A percentile compares a stretch with the other conserved stretches of the same genome.
These are phyloP conservation scores for Manis pentadactyla DNA, from an alignment of 2,797 vertebrate genomes.

Conservation along the genomic window DNA sequence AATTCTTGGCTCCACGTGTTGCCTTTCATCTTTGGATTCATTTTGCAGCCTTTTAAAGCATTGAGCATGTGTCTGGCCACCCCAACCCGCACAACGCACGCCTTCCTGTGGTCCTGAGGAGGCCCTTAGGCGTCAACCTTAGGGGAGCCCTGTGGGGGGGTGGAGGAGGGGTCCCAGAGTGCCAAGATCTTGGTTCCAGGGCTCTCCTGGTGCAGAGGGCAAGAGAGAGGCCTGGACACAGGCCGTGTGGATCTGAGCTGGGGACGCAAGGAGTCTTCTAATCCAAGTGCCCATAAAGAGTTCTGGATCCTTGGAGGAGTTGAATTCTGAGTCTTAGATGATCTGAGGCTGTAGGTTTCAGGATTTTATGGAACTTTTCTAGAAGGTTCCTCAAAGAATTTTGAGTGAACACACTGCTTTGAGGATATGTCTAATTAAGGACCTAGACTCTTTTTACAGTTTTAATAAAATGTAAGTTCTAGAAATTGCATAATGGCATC, in stretches of 20 bases:
- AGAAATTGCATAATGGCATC: not conserved
- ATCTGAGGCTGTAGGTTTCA: not conserved
- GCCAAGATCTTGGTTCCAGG: not conserved
- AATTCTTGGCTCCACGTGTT: not conserved
- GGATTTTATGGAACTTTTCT: not conserved
- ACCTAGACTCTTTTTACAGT: not conserved
- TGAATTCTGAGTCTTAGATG: not conserved
- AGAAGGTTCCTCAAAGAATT: slow-evolving; percentile 2
- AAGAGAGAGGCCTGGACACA: not conserved
- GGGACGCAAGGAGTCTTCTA: not conserved
- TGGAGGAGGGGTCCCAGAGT: accelerated
- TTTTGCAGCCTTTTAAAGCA: slow-evolving; percentile 10
- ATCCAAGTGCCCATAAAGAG: not conserved
- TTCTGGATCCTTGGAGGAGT: not conserved
- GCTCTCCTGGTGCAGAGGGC: too few relatives aligned
- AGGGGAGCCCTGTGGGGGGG: not conserved
- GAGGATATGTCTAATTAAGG: not conserved
- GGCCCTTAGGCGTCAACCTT: not conserved
- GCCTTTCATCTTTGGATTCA: slow-evolving; percentile 47
- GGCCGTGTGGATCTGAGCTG: not conserved
- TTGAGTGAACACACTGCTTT: not conserved
- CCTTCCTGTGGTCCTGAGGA: slow-evolving; percentile 17
- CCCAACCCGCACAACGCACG: not conserved
- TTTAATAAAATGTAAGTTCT: not conserved
- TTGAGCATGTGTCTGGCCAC: not conserved